Evolutionary conservation across 2,113 vertebrate genomes (phyloP).

Genomic region (Falco punctatus): DNA sequence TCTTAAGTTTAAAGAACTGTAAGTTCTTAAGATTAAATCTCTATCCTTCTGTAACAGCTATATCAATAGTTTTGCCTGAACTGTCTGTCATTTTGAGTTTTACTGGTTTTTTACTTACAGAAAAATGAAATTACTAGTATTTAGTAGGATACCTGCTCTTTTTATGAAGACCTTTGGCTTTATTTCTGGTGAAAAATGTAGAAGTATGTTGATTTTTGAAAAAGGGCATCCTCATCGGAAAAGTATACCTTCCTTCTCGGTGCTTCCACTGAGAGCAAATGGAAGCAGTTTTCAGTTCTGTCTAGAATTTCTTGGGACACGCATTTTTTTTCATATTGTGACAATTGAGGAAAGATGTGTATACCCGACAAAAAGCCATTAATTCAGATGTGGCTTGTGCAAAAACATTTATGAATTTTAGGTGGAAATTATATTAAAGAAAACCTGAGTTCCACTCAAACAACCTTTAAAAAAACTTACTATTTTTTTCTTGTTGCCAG

Average conservation of each 20-base stretch:
- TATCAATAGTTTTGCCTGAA: background rate
- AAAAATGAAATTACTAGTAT: background rate
- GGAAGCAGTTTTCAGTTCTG: background rate
- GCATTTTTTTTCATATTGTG: background rate
- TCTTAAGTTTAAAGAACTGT: too few species aligned
- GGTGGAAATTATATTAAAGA: background rate
- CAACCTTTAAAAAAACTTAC: background rate
- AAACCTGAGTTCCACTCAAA: background rate
- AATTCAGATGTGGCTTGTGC: background rate
- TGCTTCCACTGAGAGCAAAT: background rate
- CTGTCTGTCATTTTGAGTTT: background rate
- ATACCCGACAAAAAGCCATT: background rate
- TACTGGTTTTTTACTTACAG: background rate
- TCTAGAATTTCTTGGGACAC: background rate
- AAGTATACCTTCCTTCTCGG: background rate
- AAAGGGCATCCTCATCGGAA: background rate
- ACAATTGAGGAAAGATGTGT: background rate
- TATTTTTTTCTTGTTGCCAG: background rate
- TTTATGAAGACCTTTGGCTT: background rate
- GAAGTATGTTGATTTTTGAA: background rate
- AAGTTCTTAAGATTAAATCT: too few species aligned
- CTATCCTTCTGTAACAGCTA: background rate
- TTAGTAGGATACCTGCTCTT: background rate
- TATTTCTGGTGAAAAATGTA: background rate
- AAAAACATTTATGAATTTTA: background rate